phyloP scores from a whole-genome alignment of 2,797 vertebrate genomes.

The Sebastes wilsoni region DNA sequence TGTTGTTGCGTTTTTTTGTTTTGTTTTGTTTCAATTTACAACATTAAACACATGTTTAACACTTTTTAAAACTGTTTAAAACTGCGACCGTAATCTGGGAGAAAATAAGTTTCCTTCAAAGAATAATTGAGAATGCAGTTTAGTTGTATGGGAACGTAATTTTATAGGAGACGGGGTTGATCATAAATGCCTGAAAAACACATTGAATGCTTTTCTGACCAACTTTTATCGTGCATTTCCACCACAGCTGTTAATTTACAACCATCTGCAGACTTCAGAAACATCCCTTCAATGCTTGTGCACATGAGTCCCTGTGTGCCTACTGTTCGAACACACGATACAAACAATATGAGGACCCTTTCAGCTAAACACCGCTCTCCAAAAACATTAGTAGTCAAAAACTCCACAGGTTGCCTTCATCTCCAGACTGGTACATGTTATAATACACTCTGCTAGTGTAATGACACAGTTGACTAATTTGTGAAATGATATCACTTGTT shows the following conservation, averaged over 20 bases:
- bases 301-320: neutral
- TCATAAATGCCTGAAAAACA: neutral
- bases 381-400: neutral
- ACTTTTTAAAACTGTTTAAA: no score
- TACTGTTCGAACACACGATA: neutral
- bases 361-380: neutral
- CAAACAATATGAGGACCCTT: neutral
- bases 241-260: neutral
- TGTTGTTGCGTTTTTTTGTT: no score
- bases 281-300: neutral
- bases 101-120: no score
- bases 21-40: accelerated
- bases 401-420: slow-evolving; percentile 6
- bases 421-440: neutral
- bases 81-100: no score
- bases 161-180: neutral
- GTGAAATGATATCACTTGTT: neutral
- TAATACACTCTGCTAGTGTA: neutral
- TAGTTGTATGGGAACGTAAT: neutral
- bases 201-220: neutral
- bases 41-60: neutral
- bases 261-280: neutral
- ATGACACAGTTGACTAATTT: neutral
- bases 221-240: no score
- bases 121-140: no score